These are phyloP conservation scores for Clarias gariepinus DNA, from an alignment of 2,113 vertebrate species.

Conservation along the genomic window DNA sequence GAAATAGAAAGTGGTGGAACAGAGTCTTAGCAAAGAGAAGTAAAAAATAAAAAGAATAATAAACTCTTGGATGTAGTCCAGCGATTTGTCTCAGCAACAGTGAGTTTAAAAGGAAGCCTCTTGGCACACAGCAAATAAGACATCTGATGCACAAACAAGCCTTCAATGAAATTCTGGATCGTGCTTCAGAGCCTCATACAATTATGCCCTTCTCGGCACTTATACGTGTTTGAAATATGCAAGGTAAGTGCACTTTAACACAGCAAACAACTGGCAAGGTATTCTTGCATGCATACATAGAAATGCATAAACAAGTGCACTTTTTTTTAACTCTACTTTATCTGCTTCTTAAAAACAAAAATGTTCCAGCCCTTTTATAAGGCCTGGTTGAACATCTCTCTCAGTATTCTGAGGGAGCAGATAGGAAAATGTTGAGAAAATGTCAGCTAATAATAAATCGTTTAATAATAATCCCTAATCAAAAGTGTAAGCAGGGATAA, in stretches of 20 bases:
- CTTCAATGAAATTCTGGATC: slow-evolving; percentile 6
- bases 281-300: not conserved
- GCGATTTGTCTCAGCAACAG: slow-evolving; percentile 24
- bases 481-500: slow-evolving; percentile 1
- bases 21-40: not conserved
- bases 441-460: slow-evolving; percentile 25
- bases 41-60: not conserved
- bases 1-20: slow-evolving; percentile 22
- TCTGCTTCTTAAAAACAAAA: slow-evolving; percentile 7
- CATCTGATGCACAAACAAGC: slow-evolving; percentile 25
- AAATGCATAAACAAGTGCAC: not conserved
- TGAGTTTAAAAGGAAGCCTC: slow-evolving; percentile 19
- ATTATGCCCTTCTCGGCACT: not conserved
- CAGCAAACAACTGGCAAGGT: not conserved
- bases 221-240: not conserved
- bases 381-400: slow-evolving; percentile 15
- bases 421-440: slow-evolving; percentile 41
- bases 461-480: not conserved
- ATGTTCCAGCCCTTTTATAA: slow-evolving; percentile 18
- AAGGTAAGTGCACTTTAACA: not conserved
- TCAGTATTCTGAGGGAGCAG: slow-evolving; percentile 23
- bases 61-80: slow-evolving; percentile 21
- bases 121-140: not conserved
- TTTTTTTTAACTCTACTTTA: not conserved
- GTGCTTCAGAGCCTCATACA: not conserved